Evolutionary conservation across 53 echinoderm and acorn worm species (phyloP), one percentile per base, ranked within the genome.

Genomic region (Stichopus horrens): DNA sequence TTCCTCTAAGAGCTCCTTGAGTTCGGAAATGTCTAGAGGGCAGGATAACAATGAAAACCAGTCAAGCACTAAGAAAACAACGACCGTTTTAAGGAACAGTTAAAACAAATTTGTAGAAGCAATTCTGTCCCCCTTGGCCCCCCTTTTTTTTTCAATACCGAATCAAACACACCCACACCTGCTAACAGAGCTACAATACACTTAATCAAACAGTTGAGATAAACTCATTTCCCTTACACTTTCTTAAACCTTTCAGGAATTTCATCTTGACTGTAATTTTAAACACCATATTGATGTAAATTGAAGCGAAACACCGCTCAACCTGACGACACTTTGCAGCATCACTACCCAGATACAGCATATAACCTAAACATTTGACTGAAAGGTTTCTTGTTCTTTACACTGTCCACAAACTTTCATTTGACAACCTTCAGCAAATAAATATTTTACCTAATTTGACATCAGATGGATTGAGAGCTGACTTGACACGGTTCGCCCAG

Each of bases 401-500:
- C 1, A 0, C 13, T 67, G 37, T 37, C 37, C 2, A 37, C 0
- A 37, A 37, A 0, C 37, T 37, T 37, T 37, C 37, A 37, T 37
- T 37, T 37, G 37, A 3, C n/a, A 68, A 2, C 77, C 77, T n/a
- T 20, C 10, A 23, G 37, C 37, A 37, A 21, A 21, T 21, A 1
- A 4, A 76, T 89, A 6, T 37, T 90, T 90, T 83, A 99, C 99
- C 99, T 76, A 99, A 81, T 86, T 99, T 99, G 74, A 89, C 92
- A 89, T 99, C 96, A 4, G 94, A 65, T 9, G 99, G 96, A 76
- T 93, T 90, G 76, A 99, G 91, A 11, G 99, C 92, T 89, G 93
- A 93, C 88, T 93, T 96, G 59, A 94, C 99, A 74, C 90, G 96
- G 80, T 96, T 99, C 23, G 99, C 99, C 99, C 99, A 99, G 89